phyloP scores from a whole-genome alignment of 2,113 vertebrate genomes.

The human region GRCh38 chr3:61266501-61267000 shows the following conservation, averaged over 20 bases:
- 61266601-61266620: background rate
- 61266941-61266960: background rate
- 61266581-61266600: background rate
- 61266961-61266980: background rate
- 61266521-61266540: background rate
- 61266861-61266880: background rate
- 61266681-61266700: background rate
- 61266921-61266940: background rate
- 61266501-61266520: background rate
- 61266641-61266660: background rate
- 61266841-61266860: background rate
- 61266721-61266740: background rate
- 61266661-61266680: background rate
- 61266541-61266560: background rate
- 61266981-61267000: conserved; percentile 2
- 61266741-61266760: background rate
- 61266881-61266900: background rate
- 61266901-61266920: background rate
- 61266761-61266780: background rate
- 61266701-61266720: conserved; percentile 20
- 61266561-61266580: background rate
- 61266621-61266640: background rate
- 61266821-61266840: conserved; percentile 1
- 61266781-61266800: background rate
- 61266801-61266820: background rate